These are phyloP conservation scores for Aphaenogaster floridana DNA, from an alignment of 1,140 invertebrate species.

Conservation along the genomic window DNA sequence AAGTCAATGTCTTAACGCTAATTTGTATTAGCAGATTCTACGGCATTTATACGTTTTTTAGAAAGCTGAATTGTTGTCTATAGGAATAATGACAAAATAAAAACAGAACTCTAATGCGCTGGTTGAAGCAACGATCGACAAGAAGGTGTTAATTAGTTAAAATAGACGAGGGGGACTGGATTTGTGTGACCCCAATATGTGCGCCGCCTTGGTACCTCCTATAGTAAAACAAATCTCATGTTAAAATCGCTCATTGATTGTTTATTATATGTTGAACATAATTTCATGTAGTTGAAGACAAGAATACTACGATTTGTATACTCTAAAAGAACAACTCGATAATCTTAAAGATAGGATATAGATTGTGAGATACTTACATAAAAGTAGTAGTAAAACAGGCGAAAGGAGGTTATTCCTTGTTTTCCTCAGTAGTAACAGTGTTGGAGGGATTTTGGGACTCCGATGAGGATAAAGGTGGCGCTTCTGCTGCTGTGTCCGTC, in stretches of 20 bases:
- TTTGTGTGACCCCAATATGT: conserved; percentile 81
- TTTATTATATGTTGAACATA: neutral
- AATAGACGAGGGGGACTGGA: conserved; percentile 82
- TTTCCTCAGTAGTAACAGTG: conserved; percentile 80
- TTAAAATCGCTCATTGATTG: conserved; percentile 24
- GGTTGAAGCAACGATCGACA: conserved; percentile 81
- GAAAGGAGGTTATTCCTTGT: conserved; percentile 85
- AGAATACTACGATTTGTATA: neutral
- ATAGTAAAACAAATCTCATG: conserved; percentile 74
- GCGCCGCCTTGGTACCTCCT: conserved; percentile 82
- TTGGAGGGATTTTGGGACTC: conserved; percentile 80
- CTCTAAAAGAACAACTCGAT: neutral
- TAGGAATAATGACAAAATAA: conserved; percentile 19
- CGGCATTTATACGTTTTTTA: neutral
- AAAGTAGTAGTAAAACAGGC: conserved; percentile 74
- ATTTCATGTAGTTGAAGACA: neutral
- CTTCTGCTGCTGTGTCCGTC: conserved; percentile 75
- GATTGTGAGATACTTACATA: conserved; percentile 68
- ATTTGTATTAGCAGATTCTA: neutral
- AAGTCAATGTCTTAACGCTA: conserved; percentile 22
- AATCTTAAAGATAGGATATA: neutral
- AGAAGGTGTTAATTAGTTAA: conserved; percentile 84
- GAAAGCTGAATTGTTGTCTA: neutral
- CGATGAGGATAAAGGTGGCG: conserved; percentile 72
- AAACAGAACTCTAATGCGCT: conserved; percentile 69